Evolutionary conservation across 2,888 invertebrate species (phyloP), one percentile per base, ranked within the genome.

Genomic region (Dioctria rufipes): DNA sequence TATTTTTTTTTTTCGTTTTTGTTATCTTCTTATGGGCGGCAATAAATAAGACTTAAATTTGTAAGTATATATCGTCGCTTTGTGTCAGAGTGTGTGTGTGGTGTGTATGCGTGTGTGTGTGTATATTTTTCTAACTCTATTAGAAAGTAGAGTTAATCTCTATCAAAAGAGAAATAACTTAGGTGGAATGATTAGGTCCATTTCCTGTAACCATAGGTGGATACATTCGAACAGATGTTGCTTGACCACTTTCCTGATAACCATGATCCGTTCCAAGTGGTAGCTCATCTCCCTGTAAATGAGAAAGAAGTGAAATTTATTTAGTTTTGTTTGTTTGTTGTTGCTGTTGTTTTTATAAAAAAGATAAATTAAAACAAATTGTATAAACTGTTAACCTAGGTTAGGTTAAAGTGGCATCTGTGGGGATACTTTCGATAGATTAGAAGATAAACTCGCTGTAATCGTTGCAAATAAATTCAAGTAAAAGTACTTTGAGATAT

Each of bases 141-240:
- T 25, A 71, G 46, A 71, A 71, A 71, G 54, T 71, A 71, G 25
- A 25, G 71, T 71, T 51, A 71, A 71, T 71, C 71, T 71, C 71
- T 51, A 54, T 8, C 5, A 11, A 75, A 43, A 75, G 58, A 51
- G 63, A 71, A 46, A 78, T 63, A 67, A 80, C 71, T 82, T 83
- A 83, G 81, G 80, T 83, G 80, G 83, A 81, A 80, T 83, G 83
- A 80, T 80, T 82, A 77, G 82, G 81, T 73, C 83, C 83, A 81
- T 83, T 83, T 61, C 83, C 83, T 49, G 82, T 78, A 42, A 80
- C 80, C 80, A 82, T 82, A 37, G 67, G 58, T 43, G 82, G 54
- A 66, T 78, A 80, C 61, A 82, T 81, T 49, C 82, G 77, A 42
- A 77, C 79, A 51, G 65, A 65, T 49, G 82, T 67, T 54, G 80